Evolutionary conservation across 2,888 invertebrate genomes (phyloP).

Genomic region (Erebia ligea): DNA sequence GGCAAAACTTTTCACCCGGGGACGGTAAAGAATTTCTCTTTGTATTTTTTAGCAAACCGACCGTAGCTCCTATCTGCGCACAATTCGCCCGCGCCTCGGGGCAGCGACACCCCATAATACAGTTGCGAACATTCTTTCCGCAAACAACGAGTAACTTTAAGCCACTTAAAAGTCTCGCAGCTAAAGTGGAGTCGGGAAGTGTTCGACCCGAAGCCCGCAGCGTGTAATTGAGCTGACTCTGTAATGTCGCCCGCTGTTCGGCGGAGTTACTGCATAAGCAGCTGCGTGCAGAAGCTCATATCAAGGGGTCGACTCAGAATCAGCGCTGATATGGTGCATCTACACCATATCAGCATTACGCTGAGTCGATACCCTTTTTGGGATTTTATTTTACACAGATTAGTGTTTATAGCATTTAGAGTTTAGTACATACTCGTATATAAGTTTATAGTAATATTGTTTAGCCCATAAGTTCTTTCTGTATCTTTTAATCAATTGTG

Average conservation of each 20-base stretch:
- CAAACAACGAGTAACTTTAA: slow-evolving; percentile 56
- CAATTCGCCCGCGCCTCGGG: background rate
- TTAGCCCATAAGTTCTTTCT: no score
- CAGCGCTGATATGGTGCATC: no score
- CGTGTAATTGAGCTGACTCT: background rate
- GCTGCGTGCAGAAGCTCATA: no score
- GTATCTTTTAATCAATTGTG: no score
- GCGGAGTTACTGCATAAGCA: no score
- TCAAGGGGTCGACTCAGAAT: no score
- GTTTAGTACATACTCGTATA: no score
- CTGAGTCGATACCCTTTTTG: no score
- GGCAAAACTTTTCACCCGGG: background rate
- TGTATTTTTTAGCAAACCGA: slow-evolving; percentile 8
- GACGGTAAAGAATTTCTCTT: slow-evolving; percentile 9
- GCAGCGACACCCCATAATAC: slow-evolving; percentile 20
- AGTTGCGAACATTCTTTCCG: slow-evolving; percentile 40
- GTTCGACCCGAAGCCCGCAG: slow-evolving; percentile 53
- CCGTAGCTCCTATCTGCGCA: slow-evolving; percentile 1
- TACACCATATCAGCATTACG: no score
- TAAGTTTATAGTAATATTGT: no score
- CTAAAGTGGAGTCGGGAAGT: slow-evolving; percentile 56
- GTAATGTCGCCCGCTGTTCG: background rate
- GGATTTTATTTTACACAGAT: no score
- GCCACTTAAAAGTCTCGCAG: slow-evolving; percentile 60
- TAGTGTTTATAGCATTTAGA: no score